Evolutionary conservation across 2,113 vertebrate species (phyloP).

Genomic region (Pituophis catenifer): DNA sequence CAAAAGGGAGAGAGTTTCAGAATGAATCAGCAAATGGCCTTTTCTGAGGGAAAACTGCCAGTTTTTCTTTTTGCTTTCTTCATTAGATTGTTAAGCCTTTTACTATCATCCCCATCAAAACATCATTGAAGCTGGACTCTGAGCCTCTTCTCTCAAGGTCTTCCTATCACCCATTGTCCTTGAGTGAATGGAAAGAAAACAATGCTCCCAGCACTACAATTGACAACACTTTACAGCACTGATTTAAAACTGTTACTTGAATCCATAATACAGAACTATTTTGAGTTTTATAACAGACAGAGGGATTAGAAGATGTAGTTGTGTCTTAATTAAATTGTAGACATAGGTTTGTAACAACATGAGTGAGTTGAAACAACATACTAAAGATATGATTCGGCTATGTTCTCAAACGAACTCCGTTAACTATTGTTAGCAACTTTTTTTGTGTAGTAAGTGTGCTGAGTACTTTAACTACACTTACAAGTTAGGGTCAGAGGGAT

Average conservation of each 20-base stretch:
- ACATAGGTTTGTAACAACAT: fast-evolving
- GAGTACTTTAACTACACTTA: not conserved
- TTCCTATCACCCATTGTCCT: not conserved
- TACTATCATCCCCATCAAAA: not conserved
- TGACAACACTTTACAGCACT: not conserved
- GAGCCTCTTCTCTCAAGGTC: not conserved
- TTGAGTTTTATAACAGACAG: not conserved
- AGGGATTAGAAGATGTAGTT: not conserved
- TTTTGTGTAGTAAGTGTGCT: not conserved
- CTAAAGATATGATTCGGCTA: no score
- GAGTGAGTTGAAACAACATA: not conserved
- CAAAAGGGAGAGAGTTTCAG: not conserved
- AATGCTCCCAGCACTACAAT: not conserved
- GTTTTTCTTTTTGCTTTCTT: not conserved
- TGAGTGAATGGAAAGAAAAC: not conserved
- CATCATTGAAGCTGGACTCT: not conserved
- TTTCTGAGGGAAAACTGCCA: constrained; percentile 9
- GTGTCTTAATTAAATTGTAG: not conserved
- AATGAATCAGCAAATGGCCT: not conserved
- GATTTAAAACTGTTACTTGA: not conserved
- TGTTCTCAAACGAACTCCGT: not conserved
- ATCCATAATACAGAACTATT: not conserved
- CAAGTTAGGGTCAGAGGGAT: not conserved
- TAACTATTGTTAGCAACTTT: not conserved
- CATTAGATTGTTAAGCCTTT: constrained; percentile 5